phyloP scores from a whole-genome alignment of 2,797 vertebrate species.

The Propithecus deckenii region DNA sequence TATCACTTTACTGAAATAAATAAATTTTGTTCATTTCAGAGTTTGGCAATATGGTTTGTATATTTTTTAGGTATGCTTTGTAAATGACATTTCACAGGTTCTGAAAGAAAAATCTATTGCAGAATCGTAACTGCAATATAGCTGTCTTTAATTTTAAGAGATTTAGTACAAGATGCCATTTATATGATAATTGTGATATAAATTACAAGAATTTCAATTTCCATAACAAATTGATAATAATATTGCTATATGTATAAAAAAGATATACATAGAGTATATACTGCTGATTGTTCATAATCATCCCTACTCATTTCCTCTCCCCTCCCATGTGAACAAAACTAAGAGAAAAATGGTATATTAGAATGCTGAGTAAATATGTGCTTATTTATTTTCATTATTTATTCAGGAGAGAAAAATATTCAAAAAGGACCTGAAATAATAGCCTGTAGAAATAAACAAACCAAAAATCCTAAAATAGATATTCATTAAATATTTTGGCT shows the following conservation, averaged over 20 bases:
- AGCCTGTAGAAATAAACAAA: background rate
- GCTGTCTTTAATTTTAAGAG: background rate
- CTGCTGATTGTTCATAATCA: background rate
- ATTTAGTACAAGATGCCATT: background rate
- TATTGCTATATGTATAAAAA: background rate
- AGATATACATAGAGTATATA: background rate
- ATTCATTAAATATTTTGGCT: background rate
- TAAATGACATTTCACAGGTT: background rate
- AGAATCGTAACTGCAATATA: background rate
- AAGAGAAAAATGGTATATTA: background rate
- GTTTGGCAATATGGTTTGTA: background rate
- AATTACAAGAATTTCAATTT: background rate
- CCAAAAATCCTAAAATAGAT: background rate
- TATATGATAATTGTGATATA: background rate
- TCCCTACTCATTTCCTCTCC: background rate
- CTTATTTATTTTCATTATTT: slow-evolving; percentile 2
- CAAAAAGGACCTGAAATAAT: background rate
- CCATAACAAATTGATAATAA: background rate
- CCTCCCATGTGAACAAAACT: background rate
- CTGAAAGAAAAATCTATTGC: background rate
- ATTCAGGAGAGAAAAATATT: background rate
- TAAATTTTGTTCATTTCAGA: background rate
- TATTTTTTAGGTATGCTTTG: background rate
- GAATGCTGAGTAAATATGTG: background rate
- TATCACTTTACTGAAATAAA: background rate